Conservation (phyloP, 2,113 vertebrate species). For the Pelecanoides urinatrix region DNA sequence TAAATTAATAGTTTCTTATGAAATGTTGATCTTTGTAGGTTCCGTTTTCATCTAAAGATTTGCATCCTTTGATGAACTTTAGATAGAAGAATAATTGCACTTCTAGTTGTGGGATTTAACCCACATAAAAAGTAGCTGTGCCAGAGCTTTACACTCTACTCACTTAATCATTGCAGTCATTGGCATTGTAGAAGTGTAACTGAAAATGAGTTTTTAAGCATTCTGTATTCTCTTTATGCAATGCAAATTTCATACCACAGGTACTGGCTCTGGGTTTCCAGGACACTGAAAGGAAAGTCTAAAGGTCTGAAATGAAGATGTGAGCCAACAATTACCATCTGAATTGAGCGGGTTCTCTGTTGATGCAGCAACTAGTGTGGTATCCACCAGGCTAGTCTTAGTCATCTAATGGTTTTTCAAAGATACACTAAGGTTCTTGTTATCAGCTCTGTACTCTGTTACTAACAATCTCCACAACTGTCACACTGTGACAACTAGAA, state of each 20-base stretch:
- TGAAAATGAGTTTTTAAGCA: neutral
- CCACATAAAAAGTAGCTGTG: neutral
- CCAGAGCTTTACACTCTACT: neutral
- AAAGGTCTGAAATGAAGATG: neutral
- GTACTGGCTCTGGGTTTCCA: neutral
- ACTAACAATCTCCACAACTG: neutral
- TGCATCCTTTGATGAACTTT: neutral
- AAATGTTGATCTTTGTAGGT: neutral
- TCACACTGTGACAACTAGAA: neutral
- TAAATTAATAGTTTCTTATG: neutral
- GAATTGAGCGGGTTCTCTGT: neutral
- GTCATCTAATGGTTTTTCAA: neutral
- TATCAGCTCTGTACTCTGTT: neutral
- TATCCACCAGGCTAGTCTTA: neutral
- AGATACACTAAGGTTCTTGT: neutral
- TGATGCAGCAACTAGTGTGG: neutral
- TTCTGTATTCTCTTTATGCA: neutral
- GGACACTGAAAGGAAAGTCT: neutral
- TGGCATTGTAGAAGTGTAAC: rapidly evolving
- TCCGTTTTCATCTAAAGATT: neutral
- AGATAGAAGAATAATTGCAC: neutral
- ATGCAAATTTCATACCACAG: neutral
- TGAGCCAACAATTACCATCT: neutral
- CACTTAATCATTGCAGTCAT: neutral
- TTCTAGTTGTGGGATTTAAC: neutral